A percentile compares a stretch with the other conserved stretches of the same genome.
phyloP scores from a whole-genome alignment of 2,113 vertebrate species.

The Phalacrocorax brasilianus region DNA sequence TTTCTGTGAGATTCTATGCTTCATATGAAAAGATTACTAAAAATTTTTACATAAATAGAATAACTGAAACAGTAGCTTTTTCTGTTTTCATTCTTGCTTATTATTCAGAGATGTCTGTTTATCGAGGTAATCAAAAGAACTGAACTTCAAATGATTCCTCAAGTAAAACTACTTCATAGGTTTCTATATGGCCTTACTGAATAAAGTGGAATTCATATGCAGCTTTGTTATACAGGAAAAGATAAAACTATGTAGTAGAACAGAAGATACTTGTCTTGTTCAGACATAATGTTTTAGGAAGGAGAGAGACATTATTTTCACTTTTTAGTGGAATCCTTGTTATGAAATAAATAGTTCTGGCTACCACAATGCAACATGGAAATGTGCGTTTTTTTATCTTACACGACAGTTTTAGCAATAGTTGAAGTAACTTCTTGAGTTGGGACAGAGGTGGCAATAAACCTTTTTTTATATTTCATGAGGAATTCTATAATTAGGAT shows the following conservation, averaged over 20 bases:
- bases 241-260: not conserved
- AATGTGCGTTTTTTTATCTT: not conserved
- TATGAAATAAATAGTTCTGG: not conserved
- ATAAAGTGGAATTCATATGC: not conserved
- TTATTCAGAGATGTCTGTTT: not conserved
- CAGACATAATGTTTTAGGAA: not conserved
- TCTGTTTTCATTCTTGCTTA: not conserved
- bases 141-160: not conserved
- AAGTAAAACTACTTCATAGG: not conserved
- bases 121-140: not conserved
- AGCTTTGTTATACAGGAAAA: not conserved
- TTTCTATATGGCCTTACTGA: not conserved
- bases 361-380: not conserved
- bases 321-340: not conserved
- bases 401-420: not conserved
- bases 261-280: not conserved
- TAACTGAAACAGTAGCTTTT: not conserved
- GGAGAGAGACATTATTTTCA: not conserved
- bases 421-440: not conserved
- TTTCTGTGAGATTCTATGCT: not conserved
- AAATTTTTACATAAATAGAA: not conserved
- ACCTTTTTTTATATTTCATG: not conserved
- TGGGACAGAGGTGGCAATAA: not conserved
- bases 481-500: not conserved
- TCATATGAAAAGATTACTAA: not conserved